Base-by-base conservation (phyloP, 2,797 vertebrate genomes). In the Salarias fasciatus region DNA sequence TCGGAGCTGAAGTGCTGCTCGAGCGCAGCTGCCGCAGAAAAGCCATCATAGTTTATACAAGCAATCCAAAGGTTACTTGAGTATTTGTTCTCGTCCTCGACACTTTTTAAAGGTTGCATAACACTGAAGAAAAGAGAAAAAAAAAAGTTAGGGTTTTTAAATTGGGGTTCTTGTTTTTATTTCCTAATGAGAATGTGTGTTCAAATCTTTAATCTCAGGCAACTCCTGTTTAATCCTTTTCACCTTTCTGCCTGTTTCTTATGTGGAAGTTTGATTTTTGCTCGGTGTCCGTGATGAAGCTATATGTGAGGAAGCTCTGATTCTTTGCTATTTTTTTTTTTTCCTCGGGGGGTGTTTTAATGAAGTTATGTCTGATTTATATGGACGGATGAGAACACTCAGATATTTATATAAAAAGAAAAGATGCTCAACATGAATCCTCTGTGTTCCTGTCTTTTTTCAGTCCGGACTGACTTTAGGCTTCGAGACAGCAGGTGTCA, bases 401-500 rank as follows among this genome's bases (percentile, higher is more conserved):
- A 69, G 54, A 60, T 72, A 72, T 75, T 78, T 82, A 76, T 77
- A 66, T 52, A 76, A 70, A 38, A 9, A 61, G 63, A 35, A 6
- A 35, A 35, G 33, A 35, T 35, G 53, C 11, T 77, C 52, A 72
- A 66, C 51, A 44, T 38, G 10, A 70, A 69, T 8, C 14, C 69
- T 29, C 8, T 11, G 12, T 5, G 15, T 12, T 73, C 11, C 6
- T 53, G 42, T 49, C 6, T 47, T 60, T 38, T 60, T 18, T 56
- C 29, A 11, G 3, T 45, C 5, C 5, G 11, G 10, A 2, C 33
- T 8, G 7, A 65, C 29, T 77, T 84, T 41, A 14, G 54, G 31
- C 15, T 65, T 82, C 74, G 0, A 50, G 54, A 69, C 90, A 89
- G 81, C 71, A 91, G 90, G 73, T 79, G 89, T 73, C 90, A 89